Evolutionary conservation across 2,113 vertebrate genomes (phyloP).

Genomic region (Pao palembangensis): DNA sequence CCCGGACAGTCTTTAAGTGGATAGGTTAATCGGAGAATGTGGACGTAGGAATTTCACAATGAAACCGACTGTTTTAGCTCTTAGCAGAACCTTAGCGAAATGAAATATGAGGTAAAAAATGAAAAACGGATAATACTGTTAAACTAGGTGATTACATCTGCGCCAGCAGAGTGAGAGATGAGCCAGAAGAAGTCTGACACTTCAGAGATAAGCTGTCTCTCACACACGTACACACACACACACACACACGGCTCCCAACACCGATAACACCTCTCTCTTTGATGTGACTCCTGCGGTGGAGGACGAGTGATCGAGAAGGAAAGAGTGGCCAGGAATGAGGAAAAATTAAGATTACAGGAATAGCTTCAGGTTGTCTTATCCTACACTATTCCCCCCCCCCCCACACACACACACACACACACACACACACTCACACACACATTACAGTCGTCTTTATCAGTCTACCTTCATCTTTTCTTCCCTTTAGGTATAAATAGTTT

Average conservation of each 20-base stretch:
- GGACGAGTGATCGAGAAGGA: slow-evolving; percentile 43
- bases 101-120: background rate
- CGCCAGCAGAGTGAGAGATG: slow-evolving; percentile 28
- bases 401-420: slow-evolving; percentile 6
- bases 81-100: too few species aligned
- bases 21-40: slow-evolving; percentile 22
- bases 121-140: background rate
- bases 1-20: slow-evolving; percentile 16
- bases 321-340: too few species aligned
- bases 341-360: too few species aligned
- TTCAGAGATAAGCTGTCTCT: slow-evolving; percentile 41
- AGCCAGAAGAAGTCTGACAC: slow-evolving; percentile 44
- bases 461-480: slow-evolving; percentile 19
- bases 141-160: slow-evolving; percentile 18
- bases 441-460: slow-evolving; percentile 25
- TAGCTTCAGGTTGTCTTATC: too few species aligned
- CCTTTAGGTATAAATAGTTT: slow-evolving; percentile 24
- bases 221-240: slow-evolving; percentile 19
- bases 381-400: too few species aligned
- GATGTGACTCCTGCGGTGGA: slow-evolving; percentile 53
- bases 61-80: too few species aligned
- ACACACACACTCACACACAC: slow-evolving; percentile 21
- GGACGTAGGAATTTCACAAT: background rate
- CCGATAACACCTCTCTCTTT: slow-evolving; percentile 51
- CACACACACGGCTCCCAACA: slow-evolving; percentile 16